Evolutionary conservation across 1,140 invertebrate species (phyloP).

Genomic region (Araneus ventricosus): DNA sequence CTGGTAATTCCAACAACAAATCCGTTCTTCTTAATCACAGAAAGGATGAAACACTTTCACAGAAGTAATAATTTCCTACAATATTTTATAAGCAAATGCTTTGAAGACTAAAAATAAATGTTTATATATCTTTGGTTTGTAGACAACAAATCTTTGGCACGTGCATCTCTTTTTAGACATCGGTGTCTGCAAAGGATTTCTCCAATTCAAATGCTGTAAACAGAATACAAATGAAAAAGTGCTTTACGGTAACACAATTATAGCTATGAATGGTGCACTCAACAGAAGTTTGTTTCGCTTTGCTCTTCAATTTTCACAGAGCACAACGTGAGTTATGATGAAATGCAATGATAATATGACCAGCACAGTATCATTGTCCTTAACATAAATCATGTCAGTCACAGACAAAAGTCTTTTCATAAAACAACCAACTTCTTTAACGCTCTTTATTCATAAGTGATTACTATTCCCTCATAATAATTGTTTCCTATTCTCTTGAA

Average conservation of each 20-base stretch:
- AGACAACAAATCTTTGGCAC: neutral
- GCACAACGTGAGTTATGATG: neutral
- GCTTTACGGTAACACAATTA: no score
- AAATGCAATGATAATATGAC: constrained; percentile 7
- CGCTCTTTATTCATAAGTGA: neutral
- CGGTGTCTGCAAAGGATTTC: no score
- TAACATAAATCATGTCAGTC: neutral
- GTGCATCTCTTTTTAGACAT: neutral
- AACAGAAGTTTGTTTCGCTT: no score
- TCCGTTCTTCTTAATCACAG: neutral
- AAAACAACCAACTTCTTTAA: neutral
- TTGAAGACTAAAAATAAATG: neutral
- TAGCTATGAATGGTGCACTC: no score
- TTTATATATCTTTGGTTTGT: neutral
- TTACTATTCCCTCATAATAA: neutral
- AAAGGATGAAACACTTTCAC: neutral
- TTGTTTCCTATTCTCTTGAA: neutral
- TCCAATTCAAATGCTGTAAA: no score
- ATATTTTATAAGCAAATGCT: neutral
- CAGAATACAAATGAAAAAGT: no score
- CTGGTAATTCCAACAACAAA: neutral
- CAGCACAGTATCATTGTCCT: neutral
- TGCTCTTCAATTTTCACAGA: no score
- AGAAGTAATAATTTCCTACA: neutral
- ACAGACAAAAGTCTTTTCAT: neutral